phyloP scores from a whole-genome alignment of 2,797 vertebrate species.

The Euphonia xanthogaster region DNA sequence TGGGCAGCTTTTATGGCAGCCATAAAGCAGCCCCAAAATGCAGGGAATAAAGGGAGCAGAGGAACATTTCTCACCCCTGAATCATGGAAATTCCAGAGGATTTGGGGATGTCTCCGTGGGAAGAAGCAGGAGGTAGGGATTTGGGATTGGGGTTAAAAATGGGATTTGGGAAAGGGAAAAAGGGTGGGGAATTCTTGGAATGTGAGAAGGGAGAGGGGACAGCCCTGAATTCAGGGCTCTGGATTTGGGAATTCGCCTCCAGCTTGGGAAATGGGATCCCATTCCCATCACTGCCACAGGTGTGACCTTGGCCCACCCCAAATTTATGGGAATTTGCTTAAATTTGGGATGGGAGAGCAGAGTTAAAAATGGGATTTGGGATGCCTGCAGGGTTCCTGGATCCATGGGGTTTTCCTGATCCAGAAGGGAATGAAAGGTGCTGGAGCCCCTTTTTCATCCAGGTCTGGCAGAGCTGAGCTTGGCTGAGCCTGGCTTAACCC shows the following conservation, averaged over 20 bases:
- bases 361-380: neutral
- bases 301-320: too few relatives aligned
- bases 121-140: accelerated
- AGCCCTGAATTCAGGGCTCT: too few relatives aligned
- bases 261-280: neutral
- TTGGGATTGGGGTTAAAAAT: accelerated
- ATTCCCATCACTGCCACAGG: too few relatives aligned
- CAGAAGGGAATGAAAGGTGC: neutral
- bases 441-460: neutral
- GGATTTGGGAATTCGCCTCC: neutral
- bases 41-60: conserved; percentile 34
- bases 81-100: accelerated
- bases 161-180: neutral
- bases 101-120: accelerated
- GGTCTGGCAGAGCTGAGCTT: neutral
- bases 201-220: neutral
- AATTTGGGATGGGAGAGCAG: neutral
- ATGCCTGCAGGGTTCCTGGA: too few relatives aligned
- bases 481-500: neutral
- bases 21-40: conserved; percentile 66
- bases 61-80: neutral
- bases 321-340: neutral
- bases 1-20: conserved; percentile 51
- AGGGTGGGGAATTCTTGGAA: neutral
- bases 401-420: neutral